Conservation (phyloP, 2,888 invertebrate species). For the Acleris sparsana region DNA sequence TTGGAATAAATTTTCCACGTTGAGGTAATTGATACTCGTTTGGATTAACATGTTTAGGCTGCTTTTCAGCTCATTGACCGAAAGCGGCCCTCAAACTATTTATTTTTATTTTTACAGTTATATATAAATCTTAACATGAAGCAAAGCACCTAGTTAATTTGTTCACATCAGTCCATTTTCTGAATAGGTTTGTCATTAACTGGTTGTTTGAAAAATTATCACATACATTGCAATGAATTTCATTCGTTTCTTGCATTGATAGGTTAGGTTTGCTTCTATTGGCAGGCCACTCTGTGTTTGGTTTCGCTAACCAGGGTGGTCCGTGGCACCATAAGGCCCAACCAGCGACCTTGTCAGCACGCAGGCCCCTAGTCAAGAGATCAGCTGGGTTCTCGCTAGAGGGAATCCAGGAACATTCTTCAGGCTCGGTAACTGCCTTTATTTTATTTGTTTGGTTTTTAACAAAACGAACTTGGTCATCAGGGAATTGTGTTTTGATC, state of each 20-base stretch:
- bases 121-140: constrained; percentile 3
- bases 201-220: neutral
- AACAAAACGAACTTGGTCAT: too few relatives aligned
- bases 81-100: neutral
- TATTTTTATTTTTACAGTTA: neutral
- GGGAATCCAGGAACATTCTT: constrained; percentile 8
- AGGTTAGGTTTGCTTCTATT: too few relatives aligned
- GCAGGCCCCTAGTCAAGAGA: neutral
- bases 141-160: neutral
- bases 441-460: too few relatives aligned
- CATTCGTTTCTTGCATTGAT: neutral
- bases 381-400: constrained; percentile 14
- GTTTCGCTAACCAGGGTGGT: constrained; percentile 12
- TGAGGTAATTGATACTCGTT: constrained; percentile 14
- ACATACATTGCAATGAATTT: constrained; percentile 1
- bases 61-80: neutral
- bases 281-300: neutral
- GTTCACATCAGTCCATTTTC: constrained; percentile 5
- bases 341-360: constrained; percentile 2
- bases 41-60: constrained; percentile 12
- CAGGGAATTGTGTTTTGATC: too few relatives aligned
- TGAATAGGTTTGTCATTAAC: neutral
- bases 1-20: neutral
- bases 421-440: neutral
- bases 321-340: constrained; percentile 16